Percentiles rank a stretch among this genome's conserved stretches.
Conservation (phyloP, 1,140 invertebrate species). For the Gryllus bimaculatus region DNA sequence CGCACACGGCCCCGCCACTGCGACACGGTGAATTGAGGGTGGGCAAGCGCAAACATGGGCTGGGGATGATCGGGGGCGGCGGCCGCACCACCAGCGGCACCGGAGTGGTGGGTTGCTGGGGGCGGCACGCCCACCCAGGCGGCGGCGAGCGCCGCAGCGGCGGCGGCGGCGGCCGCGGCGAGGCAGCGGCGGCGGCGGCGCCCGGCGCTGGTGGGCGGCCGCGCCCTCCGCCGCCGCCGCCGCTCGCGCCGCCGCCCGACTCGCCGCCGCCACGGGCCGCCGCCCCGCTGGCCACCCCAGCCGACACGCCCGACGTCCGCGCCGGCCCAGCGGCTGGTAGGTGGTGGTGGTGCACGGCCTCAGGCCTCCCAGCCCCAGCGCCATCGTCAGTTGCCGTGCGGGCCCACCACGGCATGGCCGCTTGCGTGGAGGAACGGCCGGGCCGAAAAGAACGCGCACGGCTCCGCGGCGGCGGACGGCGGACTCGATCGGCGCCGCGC, state of each 20-base stretch:
- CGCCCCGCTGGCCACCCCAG: conserved; percentile 31
- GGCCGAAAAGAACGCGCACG: too few species aligned
- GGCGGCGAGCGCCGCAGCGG: background rate
- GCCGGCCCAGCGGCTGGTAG: conserved; percentile 27
- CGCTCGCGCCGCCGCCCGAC: conserved; percentile 36
- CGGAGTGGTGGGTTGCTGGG: background rate
- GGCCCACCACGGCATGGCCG: conserved; percentile 4
- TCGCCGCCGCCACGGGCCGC: conserved; percentile 34
- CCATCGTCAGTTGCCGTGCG: conserved; percentile 5
- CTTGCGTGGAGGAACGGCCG: background rate
- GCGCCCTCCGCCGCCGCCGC: conserved; percentile 26
- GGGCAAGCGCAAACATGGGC: conserved; percentile 77
- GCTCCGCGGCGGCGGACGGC: conserved; percentile 2
- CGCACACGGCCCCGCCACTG: conserved; percentile 98
- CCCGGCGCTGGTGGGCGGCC: conserved; percentile 26
- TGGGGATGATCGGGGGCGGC: conserved; percentile 51
- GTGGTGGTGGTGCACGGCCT: conserved; percentile 26
- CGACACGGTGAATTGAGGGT: conserved; percentile 83
- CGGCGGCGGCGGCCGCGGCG: conserved; percentile 34
- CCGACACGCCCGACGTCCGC: conserved; percentile 25
- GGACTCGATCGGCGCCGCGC: background rate
- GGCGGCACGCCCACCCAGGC: conserved; percentile 7
- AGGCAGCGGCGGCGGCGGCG: conserved; percentile 33
- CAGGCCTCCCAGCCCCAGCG: conserved; percentile 6
- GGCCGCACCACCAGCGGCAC: conserved; percentile 21